Conservation (phyloP, 2,113 vertebrate genomes). For the Megalops atlanticus region DNA sequence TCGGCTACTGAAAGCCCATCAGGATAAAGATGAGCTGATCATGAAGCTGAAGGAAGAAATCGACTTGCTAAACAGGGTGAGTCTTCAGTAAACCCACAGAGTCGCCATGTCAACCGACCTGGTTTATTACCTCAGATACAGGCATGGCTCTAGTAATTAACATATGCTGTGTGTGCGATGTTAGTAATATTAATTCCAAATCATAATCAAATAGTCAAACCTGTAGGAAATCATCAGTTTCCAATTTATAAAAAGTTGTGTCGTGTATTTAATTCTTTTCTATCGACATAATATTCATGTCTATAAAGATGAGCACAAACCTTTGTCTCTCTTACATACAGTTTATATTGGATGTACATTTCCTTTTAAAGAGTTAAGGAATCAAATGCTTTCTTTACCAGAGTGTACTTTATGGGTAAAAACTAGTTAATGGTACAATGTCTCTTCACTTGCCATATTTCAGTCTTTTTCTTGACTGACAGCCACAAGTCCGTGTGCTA, state of each 20-base stretch:
- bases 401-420: too few species aligned
- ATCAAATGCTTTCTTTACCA: too few species aligned
- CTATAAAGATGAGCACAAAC: background rate
- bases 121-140: background rate
- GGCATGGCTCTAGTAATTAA: too few species aligned
- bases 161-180: background rate
- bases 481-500: background rate
- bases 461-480: background rate
- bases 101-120: background rate
- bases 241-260: too few species aligned
- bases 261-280: too few species aligned
- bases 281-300: background rate
- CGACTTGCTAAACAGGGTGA: constrained; percentile 94
- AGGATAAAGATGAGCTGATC: constrained; percentile 93
- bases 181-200: too few species aligned
- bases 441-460: background rate
- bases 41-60: constrained; percentile 93
- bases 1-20: constrained; percentile 77
- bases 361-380: too few species aligned
- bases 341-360: too few species aligned
- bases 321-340: background rate
- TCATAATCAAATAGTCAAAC: too few species aligned
- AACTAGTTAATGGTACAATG: background rate
- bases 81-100: constrained; percentile 38
- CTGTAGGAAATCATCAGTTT: too few species aligned